Evolutionary conservation across 2,797 vertebrate species (phyloP), one percentile per base, ranked within the genome.

Genomic region (Centroberyx gerrardi): DNA sequence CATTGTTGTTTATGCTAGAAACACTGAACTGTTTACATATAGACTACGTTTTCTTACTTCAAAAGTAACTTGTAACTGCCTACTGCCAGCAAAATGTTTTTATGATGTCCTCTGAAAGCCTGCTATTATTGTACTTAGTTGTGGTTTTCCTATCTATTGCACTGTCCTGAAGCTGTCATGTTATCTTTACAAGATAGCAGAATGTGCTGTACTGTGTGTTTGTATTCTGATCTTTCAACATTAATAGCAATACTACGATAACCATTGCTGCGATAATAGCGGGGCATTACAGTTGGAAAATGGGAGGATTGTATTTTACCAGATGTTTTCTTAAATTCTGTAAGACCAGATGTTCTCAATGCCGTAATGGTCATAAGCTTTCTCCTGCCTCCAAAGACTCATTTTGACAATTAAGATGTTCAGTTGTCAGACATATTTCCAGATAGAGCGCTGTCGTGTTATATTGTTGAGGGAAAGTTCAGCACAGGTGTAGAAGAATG

Each of bases 11-110:
- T 31, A 73, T 54, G 6, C 13, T 53, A 55, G 49, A 56, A 68
- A 79, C 18, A 29, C 40, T 68, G 12, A 78, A 73, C 48, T 86
- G 85, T 92, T 91, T 88, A 86, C 85, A 90, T 76, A 70, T 66
- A 46, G 44, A 60, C 44, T 68, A 31, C 76, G 72, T 80, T 40
- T 79, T 48, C 38, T 49, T 40, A 88, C 46, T 84, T 66, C 31
- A 3, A 17, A 18, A 49, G n/a, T 18, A 46, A 62, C 33, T 54
- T 73, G 14, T 12, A 29, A 77, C 46, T 64, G 48, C 53, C 60
- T 81, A 70, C 42, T 71, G 70, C 36, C 40, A 71, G 55, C 54
- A 78, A 56, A 38, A 27, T 44, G 2, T 67, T 68, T 81, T 77
- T 65, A 14, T 3, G 3, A 27, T 42, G 40, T 62, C 31, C 44